These are phyloP conservation scores for Phymorhynchus buccinoides DNA, from an alignment of 1,140 invertebrate genomes.

Conservation along the genomic window DNA sequence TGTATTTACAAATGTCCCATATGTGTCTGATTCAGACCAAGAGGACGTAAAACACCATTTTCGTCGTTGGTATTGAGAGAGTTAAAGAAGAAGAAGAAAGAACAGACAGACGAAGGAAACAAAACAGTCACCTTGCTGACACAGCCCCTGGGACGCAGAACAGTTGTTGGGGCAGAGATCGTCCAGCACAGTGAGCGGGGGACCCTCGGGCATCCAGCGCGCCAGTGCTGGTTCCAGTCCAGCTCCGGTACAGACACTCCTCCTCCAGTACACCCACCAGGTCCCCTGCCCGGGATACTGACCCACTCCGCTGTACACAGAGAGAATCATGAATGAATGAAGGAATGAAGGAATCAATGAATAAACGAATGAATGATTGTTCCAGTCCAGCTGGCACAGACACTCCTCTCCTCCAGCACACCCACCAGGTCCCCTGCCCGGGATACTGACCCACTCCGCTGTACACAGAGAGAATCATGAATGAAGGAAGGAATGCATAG, in stretches of 20 bases:
- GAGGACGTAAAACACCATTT: too few relatives aligned
- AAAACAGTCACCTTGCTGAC: slow-evolving; percentile 23
- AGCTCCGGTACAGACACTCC: slow-evolving; percentile 45
- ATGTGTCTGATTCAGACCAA: too few relatives aligned
- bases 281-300: slow-evolving; percentile 20
- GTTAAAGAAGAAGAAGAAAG: too few relatives aligned
- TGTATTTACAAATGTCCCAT: too few relatives aligned
- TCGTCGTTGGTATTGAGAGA: too few relatives aligned
- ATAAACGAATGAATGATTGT: background rate
- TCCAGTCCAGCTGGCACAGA: too few relatives aligned
- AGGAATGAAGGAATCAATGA: background rate
- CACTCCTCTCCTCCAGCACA: too few relatives aligned
- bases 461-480: too few relatives aligned
- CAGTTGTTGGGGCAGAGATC: slow-evolving; percentile 46
- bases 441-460: too few relatives aligned
- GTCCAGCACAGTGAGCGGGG: slow-evolving; percentile 14
- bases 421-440: too few relatives aligned
- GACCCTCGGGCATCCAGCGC: slow-evolving; percentile 13
- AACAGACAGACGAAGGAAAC: too few relatives aligned
- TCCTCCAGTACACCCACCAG: slow-evolving; percentile 43
- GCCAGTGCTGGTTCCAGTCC: slow-evolving; percentile 39
- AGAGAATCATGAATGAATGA: background rate
- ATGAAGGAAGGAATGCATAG: too few relatives aligned
- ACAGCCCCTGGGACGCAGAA: slow-evolving; percentile 51
- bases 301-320: slow-evolving; percentile 40